Conservation (phyloP, 1,140 invertebrate genomes). For the Hydropsyche tenuis region DNA sequence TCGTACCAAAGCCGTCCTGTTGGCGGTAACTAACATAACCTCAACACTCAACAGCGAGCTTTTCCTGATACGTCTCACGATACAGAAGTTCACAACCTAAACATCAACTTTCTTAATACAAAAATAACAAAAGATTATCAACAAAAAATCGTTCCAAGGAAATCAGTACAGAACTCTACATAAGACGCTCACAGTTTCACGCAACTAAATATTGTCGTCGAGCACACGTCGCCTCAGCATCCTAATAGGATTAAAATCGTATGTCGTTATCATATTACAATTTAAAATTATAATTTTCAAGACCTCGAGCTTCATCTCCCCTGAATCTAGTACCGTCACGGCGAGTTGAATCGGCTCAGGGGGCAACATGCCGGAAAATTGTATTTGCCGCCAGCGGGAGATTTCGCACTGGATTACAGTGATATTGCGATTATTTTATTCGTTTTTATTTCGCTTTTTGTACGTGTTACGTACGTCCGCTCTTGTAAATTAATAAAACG, state of each 20-base stretch:
- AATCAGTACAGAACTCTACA: no score
- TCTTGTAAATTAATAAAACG: background rate
- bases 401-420: constrained; percentile 49
- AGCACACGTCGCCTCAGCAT: background rate
- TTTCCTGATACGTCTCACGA: constrained; percentile 11
- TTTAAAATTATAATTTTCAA: background rate
- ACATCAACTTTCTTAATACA: no score
- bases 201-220: no score
- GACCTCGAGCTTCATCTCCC: constrained; percentile 22
- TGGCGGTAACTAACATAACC: constrained; percentile 45
- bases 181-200: no score
- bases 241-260: constrained; percentile 11
- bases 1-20: constrained; percentile 45
- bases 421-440: constrained; percentile 48
- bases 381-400: constrained; percentile 48
- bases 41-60: constrained; percentile 25
- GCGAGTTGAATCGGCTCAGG: constrained; percentile 49
- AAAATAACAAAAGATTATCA: no score
- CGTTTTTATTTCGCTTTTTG: constrained; percentile 19
- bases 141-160: no score
- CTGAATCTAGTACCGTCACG: constrained; percentile 26
- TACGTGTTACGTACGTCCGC: no score
- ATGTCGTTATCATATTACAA: constrained; percentile 14
- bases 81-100: background rate
- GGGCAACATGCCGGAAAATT: constrained; percentile 51